These are phyloP conservation scores for Rhinoptilus africanus DNA, from an alignment of 2,113 vertebrate genomes.

Conservation along the genomic window DNA sequence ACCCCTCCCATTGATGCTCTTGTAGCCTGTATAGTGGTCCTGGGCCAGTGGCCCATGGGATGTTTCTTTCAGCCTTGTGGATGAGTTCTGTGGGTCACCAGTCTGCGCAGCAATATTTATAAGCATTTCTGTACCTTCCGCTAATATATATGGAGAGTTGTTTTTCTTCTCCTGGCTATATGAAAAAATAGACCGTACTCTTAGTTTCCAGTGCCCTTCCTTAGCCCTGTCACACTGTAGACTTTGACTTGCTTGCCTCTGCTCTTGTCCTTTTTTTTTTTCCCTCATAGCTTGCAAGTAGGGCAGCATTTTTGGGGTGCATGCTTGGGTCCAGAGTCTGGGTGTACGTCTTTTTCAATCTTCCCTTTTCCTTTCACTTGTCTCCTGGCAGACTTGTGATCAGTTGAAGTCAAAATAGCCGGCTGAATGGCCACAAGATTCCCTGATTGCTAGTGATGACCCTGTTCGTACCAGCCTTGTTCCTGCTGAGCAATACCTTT, in stretches of 20 bases:
- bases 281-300: background rate
- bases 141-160: background rate
- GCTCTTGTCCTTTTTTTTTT: background rate
- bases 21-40: background rate
- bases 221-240: background rate
- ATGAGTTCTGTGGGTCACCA: background rate
- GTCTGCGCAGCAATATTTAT: background rate
- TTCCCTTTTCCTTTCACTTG: background rate
- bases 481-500: background rate
- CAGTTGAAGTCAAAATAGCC: background rate
- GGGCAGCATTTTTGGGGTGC: background rate
- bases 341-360: rapidly evolving
- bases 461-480: background rate
- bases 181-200: background rate
- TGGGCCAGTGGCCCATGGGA: background rate
- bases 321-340: background rate
- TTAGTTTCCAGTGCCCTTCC: background rate
- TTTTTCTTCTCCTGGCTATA: background rate
- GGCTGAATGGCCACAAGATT: background rate
- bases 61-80: background rate
- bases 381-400: background rate
- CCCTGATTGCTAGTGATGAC: background rate
- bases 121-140: background rate
- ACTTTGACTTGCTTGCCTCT: background rate
- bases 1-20: background rate